A percentile compares a stretch with the other conserved stretches of the same genome.
Conservation (phyloP, 2,113 vertebrate genomes). For the Colossoma macropomum region DNA sequence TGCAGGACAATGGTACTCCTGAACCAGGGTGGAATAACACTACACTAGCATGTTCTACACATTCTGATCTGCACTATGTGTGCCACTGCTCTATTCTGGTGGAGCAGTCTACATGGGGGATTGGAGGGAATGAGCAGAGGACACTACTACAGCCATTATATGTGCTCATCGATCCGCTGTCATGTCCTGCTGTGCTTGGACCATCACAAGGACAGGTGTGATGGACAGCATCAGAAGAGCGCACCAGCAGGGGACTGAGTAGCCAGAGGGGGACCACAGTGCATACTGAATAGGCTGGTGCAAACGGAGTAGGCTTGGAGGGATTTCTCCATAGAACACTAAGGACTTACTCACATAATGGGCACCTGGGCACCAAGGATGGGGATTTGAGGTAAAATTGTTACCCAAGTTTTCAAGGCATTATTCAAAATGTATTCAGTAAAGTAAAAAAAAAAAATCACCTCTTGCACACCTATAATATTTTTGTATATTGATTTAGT, state of each 20-base stretch:
- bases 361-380: background rate
- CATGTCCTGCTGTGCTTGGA: conserved; percentile 28
- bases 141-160: conserved; percentile 29
- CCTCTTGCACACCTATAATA: too few relatives aligned
- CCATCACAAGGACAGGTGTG: conserved; percentile 38
- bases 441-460: too few relatives aligned
- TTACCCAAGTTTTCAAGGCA: background rate
- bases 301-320: background rate
- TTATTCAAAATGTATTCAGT: background rate
- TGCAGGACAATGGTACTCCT: background rate
- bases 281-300: conserved; percentile 35
- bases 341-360: background rate
- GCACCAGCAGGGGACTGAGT: conserved; percentile 18
- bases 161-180: conserved; percentile 46
- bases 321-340: background rate
- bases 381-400: background rate
- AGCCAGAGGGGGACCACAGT: conserved; percentile 10
- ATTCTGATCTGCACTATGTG: background rate
- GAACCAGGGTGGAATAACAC: background rate
- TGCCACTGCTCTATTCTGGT: background rate
- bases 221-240: conserved; percentile 29
- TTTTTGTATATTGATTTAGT: too few relatives aligned
- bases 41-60: background rate
- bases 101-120: background rate
- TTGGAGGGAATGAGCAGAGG: conserved; percentile 5